Conservation (phyloP, 1,140 invertebrate genomes). For the Sarcophaga bullata region DNA sequence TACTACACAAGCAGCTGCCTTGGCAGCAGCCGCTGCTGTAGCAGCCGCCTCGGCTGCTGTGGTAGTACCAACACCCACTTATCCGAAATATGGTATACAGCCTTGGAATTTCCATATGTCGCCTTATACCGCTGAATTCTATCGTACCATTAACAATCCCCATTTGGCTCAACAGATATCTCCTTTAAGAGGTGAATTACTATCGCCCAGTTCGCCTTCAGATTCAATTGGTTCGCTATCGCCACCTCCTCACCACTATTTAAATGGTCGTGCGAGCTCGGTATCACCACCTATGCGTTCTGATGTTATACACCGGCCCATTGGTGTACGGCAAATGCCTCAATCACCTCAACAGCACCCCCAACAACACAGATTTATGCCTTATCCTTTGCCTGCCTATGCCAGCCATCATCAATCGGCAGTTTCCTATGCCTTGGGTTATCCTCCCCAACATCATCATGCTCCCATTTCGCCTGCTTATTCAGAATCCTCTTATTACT, state of each 20-base stretch:
- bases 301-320: conserved; percentile 60
- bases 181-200: conserved; percentile 54
- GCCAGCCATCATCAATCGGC: conserved; percentile 44
- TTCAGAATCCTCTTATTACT: conserved; percentile 62
- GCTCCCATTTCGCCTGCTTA: conserved; percentile 64
- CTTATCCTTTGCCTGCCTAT: conserved; percentile 54
- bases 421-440: conserved; percentile 41
- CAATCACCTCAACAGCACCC: conserved; percentile 43
- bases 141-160: conserved; percentile 61
- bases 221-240: conserved; percentile 62
- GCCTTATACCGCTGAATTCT: conserved; percentile 63
- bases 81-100: conserved; percentile 58
- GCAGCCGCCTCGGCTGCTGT: conserved; percentile 53
- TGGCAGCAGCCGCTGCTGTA: conserved; percentile 56
- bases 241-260: conserved; percentile 60
- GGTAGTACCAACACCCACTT: conserved; percentile 62
- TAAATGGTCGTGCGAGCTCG: conserved; percentile 60
- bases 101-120: conserved; percentile 64
- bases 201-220: conserved; percentile 62
- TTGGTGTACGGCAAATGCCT: conserved; percentile 51
- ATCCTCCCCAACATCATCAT: conserved; percentile 47
- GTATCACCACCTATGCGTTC: conserved; percentile 63
- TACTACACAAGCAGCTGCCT: conserved; percentile 58
- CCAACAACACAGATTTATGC: conserved; percentile 53
- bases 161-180: conserved; percentile 53